phyloP scores from a whole-genome alignment of 2,797 vertebrate species.

The Enteromius unitaeniatus region DNA sequence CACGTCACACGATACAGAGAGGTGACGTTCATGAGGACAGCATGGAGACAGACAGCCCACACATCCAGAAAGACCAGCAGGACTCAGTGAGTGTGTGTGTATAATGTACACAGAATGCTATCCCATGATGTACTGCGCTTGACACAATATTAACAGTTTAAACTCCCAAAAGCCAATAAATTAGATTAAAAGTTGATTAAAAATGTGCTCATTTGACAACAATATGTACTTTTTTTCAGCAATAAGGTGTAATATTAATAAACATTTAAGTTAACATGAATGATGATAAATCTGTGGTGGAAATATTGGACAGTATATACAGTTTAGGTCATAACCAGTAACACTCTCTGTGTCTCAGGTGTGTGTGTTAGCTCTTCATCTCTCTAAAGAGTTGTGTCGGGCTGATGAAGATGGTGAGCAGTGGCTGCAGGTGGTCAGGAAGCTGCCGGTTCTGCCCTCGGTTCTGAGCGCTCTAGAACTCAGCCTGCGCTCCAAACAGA shows the following conservation, averaged over 20 bases:
- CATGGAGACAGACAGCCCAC: constrained; percentile 93
- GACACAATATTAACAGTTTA: background rate
- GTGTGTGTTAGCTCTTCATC: constrained; percentile 91
- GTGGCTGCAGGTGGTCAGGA: constrained; percentile 91
- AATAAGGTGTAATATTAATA: no score
- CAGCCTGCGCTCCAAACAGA: constrained; percentile 91
- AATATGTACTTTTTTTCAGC: no score
- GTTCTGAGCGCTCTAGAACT: constrained; percentile 90
- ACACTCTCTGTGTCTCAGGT: constrained; percentile 80
- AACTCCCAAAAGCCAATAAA: background rate
- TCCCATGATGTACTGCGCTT: background rate
- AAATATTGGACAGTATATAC: no score
- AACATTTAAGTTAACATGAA: no score
- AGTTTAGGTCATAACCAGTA: background rate
- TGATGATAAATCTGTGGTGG: no score
- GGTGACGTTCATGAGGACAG: constrained; percentile 84
- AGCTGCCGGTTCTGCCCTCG: constrained; percentile 89
- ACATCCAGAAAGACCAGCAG: constrained; percentile 90
- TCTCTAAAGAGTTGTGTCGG: constrained; percentile 95
- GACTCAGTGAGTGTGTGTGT: constrained; percentile 84
- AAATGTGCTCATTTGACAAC: no score
- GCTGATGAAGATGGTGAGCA: constrained; percentile 91
- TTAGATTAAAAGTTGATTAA: no score
- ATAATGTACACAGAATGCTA: background rate
- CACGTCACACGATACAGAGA: constrained; percentile 80